A percentile compares a stretch with the other conserved stretches of the same genome.
Evolutionary conservation across 2,797 vertebrate species (phyloP).

Genomic region (Anguilla megastoma): DNA sequence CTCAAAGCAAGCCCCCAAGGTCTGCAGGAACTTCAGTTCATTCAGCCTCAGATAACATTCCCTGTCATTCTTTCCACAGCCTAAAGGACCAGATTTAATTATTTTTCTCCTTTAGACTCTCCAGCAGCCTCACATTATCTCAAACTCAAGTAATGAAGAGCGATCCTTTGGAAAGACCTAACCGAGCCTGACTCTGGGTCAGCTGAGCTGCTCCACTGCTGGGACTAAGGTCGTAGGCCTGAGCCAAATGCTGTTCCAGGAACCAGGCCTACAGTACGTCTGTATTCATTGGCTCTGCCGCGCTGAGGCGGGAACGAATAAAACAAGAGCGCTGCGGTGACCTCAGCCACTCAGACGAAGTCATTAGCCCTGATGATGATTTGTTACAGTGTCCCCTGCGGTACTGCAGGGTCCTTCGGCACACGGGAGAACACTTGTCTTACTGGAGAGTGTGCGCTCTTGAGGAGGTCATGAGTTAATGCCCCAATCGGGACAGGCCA

Average conservation of each 20-base stretch:
- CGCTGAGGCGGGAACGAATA: not conserved
- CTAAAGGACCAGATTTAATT: slow-evolving; percentile 44
- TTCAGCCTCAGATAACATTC: not conserved
- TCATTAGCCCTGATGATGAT: not conserved
- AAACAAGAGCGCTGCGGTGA: not conserved
- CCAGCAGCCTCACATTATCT: slow-evolving; percentile 20
- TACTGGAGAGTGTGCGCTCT: not conserved
- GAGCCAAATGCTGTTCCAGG: no score
- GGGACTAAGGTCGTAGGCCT: no score
- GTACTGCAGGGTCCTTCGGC: not conserved
- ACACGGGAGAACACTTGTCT: not conserved
- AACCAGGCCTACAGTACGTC: no score
- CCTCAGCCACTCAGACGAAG: not conserved
- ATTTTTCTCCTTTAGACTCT: slow-evolving; percentile 41
- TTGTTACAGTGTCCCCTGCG: not conserved
- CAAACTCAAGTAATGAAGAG: slow-evolving; percentile 27
- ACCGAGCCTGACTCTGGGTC: not conserved
- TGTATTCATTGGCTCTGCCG: no score
- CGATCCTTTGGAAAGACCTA: slow-evolving; percentile 35
- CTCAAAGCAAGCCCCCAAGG: not conserved
- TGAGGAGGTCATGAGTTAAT: not conserved
- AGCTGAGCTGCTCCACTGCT: not conserved
- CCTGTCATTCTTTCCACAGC: slow-evolving; percentile 16
- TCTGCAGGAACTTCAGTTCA: not conserved
- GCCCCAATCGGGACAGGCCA: not conserved